Conservation (phyloP, 2,113 vertebrate genomes). For the Toxotes jaculatrix region DNA sequence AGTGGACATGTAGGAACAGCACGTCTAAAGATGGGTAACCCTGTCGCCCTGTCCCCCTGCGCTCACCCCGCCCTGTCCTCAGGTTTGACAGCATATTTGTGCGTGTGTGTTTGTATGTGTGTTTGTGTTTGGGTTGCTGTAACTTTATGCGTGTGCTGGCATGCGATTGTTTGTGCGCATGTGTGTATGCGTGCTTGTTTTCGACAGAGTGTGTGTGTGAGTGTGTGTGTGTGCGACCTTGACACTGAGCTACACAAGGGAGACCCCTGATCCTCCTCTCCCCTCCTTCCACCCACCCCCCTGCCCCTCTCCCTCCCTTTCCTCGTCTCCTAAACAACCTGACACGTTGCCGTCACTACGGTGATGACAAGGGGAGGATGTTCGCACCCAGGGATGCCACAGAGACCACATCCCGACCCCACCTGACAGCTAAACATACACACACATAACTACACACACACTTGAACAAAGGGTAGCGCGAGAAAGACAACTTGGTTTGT, state of each 20-base stretch:
- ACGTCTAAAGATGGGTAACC: constrained; percentile 84
- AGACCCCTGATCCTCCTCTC: constrained; percentile 73
- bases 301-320: constrained; percentile 38
- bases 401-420: constrained; percentile 79
- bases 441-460: constrained; percentile 39
- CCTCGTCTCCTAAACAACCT: constrained; percentile 80
- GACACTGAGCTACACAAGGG: constrained; percentile 79
- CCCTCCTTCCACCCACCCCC: constrained; percentile 18
- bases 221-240: constrained; percentile 77
- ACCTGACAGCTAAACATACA: constrained; percentile 78
- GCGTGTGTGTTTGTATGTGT: constrained; percentile 45
- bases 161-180: constrained; percentile 43
- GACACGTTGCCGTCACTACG: constrained; percentile 79
- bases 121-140: constrained; percentile 27
- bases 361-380: constrained; percentile 81
- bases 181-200: constrained; percentile 69
- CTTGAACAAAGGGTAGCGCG: constrained; percentile 25
- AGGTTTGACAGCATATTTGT: constrained; percentile 83
- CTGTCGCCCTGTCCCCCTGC: constrained; percentile 78
- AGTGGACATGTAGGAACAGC: constrained; percentile 81
- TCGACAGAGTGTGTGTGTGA: constrained; percentile 62
- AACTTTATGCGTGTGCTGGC: constrained; percentile 22
- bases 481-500: constrained; percentile 54
- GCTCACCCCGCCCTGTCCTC: constrained; percentile 77
- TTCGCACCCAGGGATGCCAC: constrained; percentile 78